Evolutionary conservation across 2,888 invertebrate species (phyloP), one percentile per base, ranked within the genome.

Genomic region (Rhingia rostrata): DNA sequence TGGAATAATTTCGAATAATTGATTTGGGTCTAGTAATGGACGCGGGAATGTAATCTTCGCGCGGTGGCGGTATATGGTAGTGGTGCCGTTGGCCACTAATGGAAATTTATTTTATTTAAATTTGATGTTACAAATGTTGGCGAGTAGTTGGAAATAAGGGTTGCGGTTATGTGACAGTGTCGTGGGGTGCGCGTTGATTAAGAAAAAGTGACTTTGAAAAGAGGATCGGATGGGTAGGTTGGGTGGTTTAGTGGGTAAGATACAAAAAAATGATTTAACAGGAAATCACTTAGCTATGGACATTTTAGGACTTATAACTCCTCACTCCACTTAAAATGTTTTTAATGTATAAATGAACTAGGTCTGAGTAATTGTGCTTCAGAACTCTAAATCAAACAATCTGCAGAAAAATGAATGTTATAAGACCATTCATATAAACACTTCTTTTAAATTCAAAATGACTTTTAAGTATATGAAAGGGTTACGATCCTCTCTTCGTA

Each of bases 61-160:
- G 49, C 39, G 49, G 60, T 12, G 67, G 51, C 7, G 61, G 1
- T 2, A 2, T 22, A 22, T 22, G 22, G 47, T 43, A 14, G 45
- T 47, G 12, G 54, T 35, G 32, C 14, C 47, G 56, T 41, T 73
- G 43, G 60, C 69, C 80, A 60, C 69, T 79, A 84, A 80, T 84
- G 75, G 80, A 64, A 75, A 84, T 84, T 80, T 84, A 80, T 84
- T 84, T 84, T 84, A 84, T 84, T 84, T 84, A 84, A 84, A 84
- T 84, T 80, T 80, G 35, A 58, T 78, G 63, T 39, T 12, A 41
- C 35, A 78, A 79, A 61, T 63, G 67, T 72, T 72, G 54, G 41
- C 43, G 43, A 22, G n/a, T 22, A 22, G 12, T 49, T 53, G 43
- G 12, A 10, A 70, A 56, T 53, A 80, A 80, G 84, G 84, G 74